Evolutionary conservation across 2,888 invertebrate genomes (phyloP).

Genomic region (Lepidocyrtinus sp.): DNA sequence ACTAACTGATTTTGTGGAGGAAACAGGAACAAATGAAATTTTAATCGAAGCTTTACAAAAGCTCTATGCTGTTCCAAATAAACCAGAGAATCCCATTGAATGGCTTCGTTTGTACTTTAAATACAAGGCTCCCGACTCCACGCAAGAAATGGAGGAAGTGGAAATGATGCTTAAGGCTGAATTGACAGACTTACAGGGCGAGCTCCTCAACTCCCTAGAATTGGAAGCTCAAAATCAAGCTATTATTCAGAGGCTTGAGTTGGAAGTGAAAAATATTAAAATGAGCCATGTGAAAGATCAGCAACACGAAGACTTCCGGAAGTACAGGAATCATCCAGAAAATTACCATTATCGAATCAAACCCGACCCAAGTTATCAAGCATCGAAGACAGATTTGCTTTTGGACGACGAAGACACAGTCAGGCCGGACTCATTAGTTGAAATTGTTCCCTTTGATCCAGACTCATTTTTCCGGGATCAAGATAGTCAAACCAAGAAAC

Average conservation of each 20-base stretch:
- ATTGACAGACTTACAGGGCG: constrained; percentile 15
- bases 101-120: constrained; percentile 56
- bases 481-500: not conserved
- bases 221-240: constrained; percentile 30
- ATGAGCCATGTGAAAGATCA: not conserved
- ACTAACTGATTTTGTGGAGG: constrained; percentile 38
- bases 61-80: constrained; percentile 42
- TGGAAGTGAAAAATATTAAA: constrained; percentile 29
- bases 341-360: constrained; percentile 45
- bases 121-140: constrained; percentile 34
- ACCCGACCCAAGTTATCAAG: constrained; percentile 45
- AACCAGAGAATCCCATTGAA: constrained; percentile 59
- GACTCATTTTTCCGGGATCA: not conserved
- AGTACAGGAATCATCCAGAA: constrained; percentile 37
- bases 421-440: not conserved
- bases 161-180: constrained; percentile 30
- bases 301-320: constrained; percentile 35
- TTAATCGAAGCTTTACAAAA: constrained; percentile 44
- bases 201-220: constrained; percentile 16
- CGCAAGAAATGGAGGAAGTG: constrained; percentile 21
- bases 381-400: constrained; percentile 40
- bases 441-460: not conserved
- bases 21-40: constrained; percentile 34
- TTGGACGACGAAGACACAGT: not conserved
- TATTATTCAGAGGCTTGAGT: constrained; percentile 26